Evolutionary conservation across 92 coral and sea anemone genomes (phyloP).

Genomic region (Virgularia gustaviana): DNA sequence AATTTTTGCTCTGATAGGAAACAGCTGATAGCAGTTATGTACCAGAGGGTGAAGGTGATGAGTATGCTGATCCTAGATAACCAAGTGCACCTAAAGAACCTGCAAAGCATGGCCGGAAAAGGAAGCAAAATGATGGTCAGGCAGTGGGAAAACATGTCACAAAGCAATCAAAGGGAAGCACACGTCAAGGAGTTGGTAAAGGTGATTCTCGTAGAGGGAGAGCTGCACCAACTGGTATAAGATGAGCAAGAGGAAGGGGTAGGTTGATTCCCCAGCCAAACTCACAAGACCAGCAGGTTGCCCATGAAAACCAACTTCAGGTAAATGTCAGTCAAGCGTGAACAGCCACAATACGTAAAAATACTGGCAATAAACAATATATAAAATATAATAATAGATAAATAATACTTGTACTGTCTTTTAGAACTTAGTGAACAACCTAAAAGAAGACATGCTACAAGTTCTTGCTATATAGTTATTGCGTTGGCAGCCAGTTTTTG

Average conservation of each 20-base stretch:
- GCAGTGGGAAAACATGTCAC: neutral
- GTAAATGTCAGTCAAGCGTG: neutral
- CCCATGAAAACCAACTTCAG: neutral
- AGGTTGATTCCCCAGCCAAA: neutral
- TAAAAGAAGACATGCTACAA: neutral
- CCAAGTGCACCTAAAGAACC: neutral
- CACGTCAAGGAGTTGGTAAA: neutral
- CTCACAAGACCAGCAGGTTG: neutral
- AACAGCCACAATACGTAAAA: too few relatives aligned
- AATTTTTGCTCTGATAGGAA: neutral
- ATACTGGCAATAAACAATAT: too few relatives aligned
- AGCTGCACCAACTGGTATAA: neutral
- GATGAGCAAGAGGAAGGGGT: neutral
- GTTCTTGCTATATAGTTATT: neutral
- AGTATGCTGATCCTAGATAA: slow-evolving; percentile 5
- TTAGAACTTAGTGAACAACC: neutral
- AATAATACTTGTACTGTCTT: too few relatives aligned
- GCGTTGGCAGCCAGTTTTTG: neutral
- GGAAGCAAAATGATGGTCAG: neutral
- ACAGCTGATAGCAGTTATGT: neutral
- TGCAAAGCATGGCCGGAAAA: neutral
- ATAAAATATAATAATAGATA: too few relatives aligned
- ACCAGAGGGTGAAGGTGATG: neutral
- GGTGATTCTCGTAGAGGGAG: neutral
- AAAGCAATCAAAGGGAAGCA: neutral